A percentile compares a stretch with the other conserved stretches of the same genome.
Conservation (phyloP, 1,140 invertebrate genomes). For the Apis florea region DNA sequence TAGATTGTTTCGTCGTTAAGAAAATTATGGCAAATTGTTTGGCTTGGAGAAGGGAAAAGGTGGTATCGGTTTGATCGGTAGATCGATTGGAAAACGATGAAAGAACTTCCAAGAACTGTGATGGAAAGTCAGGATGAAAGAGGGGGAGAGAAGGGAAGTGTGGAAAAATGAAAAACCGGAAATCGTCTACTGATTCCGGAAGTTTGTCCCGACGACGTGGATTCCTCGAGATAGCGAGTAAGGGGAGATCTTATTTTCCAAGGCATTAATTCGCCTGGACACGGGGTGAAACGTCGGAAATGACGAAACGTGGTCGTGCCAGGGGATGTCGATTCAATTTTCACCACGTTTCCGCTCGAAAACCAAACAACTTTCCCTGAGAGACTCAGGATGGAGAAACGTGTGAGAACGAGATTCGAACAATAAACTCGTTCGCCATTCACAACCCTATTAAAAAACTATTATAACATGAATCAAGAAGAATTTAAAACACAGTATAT, state of each 20-base stretch:
- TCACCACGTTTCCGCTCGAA: conserved; percentile 55
- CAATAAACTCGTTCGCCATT: neutral
- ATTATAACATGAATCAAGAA: neutral
- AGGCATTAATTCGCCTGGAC: conserved; percentile 63
- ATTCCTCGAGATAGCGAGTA: neutral
- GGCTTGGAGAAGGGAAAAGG: too few species aligned
- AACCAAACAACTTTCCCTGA: conserved; percentile 44
- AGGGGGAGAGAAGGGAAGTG: too few species aligned
- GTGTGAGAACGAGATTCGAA: neutral
- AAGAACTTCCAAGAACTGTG: too few species aligned
- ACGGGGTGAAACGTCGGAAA: conserved; percentile 55
- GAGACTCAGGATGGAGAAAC: neutral
- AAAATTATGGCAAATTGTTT: too few species aligned
- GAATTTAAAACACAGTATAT: too few species aligned
- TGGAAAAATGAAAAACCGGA: conserved; percentile 25
- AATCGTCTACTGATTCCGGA: conserved; percentile 33
- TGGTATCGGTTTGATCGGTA: too few species aligned
- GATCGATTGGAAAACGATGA: neutral
- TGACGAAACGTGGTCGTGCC: conserved; percentile 44
- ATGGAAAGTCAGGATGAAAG: neutral
- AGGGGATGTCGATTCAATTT: conserved; percentile 60
- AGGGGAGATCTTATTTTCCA: conserved; percentile 53
- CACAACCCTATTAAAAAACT: neutral
- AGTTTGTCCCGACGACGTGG: neutral
- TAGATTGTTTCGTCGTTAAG: too few species aligned